A percentile compares a stretch with the other conserved stretches of the same genome.
Conservation (phyloP, 30 jellyfish, hydroid and myxozoan genomes). For the Aurelia sp. region DNA sequence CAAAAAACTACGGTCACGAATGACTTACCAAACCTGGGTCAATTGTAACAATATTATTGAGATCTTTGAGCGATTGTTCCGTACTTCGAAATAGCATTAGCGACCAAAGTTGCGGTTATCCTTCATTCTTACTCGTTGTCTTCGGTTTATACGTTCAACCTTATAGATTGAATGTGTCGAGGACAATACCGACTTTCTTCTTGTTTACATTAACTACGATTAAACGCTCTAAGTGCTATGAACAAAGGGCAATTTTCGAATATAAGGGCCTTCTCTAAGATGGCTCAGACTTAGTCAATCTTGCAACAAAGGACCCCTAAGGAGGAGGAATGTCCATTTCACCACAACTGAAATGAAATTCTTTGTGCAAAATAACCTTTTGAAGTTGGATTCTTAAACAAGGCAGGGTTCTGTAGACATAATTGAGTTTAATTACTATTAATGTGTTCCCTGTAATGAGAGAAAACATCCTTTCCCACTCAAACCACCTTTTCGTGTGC, state of each 20-base stretch:
- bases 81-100: conserved; percentile 16
- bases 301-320: conserved; percentile 6
- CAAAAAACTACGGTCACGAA: conserved; percentile 26
- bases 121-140: not conserved
- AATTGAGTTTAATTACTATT: not conserved
- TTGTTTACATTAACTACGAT: conserved; percentile 42
- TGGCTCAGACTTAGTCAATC: conserved; percentile 14
- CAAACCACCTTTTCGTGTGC: no score
- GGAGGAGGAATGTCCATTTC: conserved; percentile 35
- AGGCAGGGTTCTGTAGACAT: not conserved
- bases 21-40: conserved; percentile 43
- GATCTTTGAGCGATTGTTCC: conserved; percentile 15
- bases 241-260: not conserved
- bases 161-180: no score
- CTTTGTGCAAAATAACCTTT: not conserved
- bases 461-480: no score
- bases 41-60: conserved; percentile 49
- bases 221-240: not conserved
- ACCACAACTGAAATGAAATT: conserved; percentile 12
- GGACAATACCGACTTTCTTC: not conserved
- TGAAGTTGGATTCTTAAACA: not conserved
- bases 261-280: not conserved
- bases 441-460: not conserved
- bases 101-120: conserved; percentile 35
- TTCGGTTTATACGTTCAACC: not conserved